These are phyloP conservation scores for Chionoecetes opilio DNA, from an alignment of 1,140 invertebrate species.

Conservation along the genomic window DNA sequence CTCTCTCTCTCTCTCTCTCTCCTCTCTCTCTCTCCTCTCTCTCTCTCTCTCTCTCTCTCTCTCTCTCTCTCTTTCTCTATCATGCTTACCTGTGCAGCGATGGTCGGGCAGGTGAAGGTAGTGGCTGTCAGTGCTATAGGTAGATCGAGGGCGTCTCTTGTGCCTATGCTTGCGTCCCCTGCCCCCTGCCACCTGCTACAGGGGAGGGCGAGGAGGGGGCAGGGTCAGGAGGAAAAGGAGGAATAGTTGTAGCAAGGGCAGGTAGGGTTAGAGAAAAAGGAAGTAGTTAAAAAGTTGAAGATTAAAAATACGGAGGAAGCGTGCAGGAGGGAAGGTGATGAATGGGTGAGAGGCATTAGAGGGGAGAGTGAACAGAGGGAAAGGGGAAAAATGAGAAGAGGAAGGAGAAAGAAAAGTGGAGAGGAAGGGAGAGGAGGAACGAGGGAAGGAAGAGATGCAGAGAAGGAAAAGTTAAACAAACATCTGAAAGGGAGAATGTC, in stretches of 20 bases:
- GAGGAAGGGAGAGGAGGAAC: background rate
- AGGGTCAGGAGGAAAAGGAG: background rate
- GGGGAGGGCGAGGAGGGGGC: background rate
- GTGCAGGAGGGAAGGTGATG: background rate
- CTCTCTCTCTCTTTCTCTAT: background rate
- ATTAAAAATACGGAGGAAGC: too few species aligned
- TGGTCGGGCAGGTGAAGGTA: slow-evolving; percentile 52
- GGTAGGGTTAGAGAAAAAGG: background rate
- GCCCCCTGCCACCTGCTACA: background rate
- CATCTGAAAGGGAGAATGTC: slow-evolving; percentile 17
- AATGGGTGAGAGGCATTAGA: background rate
- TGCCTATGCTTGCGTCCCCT: slow-evolving; percentile 58
- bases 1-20: background rate
- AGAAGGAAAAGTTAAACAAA: slow-evolving; percentile 9
- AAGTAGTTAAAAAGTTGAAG: too few species aligned
- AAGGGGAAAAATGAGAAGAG: background rate
- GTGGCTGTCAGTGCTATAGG: slow-evolving; percentile 74
- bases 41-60: background rate
- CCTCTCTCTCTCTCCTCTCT: background rate
- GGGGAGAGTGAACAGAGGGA: background rate
- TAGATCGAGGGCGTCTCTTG: slow-evolving; percentile 62
- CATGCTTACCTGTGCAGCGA: background rate
- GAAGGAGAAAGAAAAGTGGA: background rate
- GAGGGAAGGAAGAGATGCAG: background rate
- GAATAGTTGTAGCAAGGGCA: background rate